Conservation (phyloP, 2,888 invertebrate species). For the Lepidonotus clava region DNA sequence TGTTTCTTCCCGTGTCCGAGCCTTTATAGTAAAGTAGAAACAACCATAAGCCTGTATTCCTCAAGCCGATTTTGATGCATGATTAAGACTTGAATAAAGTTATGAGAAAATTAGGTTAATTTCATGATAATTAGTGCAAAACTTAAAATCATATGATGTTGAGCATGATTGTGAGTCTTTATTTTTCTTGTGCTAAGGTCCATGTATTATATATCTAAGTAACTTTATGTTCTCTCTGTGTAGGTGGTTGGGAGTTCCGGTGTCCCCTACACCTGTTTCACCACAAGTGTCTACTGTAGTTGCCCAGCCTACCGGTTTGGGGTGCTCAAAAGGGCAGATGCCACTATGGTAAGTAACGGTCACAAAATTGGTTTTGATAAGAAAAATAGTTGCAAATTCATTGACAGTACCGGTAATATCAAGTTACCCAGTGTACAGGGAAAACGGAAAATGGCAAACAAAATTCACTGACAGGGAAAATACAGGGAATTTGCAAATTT, state of each 20-base stretch:
- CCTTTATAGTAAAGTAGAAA: too few relatives aligned
- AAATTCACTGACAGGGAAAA: neutral
- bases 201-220: neutral
- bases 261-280: slow-evolving; percentile 72
- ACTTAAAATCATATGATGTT: neutral
- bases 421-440: neutral
- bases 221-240: slow-evolving; percentile 12
- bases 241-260: slow-evolving; percentile 75
- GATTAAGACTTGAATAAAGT: neutral
- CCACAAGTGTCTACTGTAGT: slow-evolving; percentile 69
- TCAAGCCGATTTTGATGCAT: neutral
- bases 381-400: neutral
- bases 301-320: slow-evolving; percentile 73
- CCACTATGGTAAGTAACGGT: neutral
- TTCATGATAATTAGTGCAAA: neutral
- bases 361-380: too few relatives aligned
- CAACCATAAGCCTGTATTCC: too few relatives aligned
- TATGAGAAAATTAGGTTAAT: neutral
- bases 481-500: neutral
- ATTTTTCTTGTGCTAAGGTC: neutral
- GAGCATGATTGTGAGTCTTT: neutral
- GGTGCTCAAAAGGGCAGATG: slow-evolving; percentile 10
- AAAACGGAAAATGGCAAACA: neutral
- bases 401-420: neutral
- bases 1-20: too few relatives aligned